Evolutionary conservation across 1,140 invertebrate species (phyloP), one percentile per base, ranked within the genome.

Genomic region (Neodiprion pinetum): DNA sequence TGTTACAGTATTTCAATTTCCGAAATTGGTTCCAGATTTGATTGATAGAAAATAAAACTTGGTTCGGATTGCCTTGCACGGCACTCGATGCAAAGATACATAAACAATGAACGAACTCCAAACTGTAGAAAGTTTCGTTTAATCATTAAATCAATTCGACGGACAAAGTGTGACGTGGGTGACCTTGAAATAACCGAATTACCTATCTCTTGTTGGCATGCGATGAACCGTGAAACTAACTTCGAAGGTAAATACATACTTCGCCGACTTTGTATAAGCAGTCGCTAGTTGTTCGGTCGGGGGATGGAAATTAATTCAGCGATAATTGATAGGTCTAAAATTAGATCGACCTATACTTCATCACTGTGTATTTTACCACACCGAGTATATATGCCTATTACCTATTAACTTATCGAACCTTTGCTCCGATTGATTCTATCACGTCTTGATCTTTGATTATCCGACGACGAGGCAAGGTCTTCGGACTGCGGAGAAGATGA

Each of bases 241-340:
- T 61, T 61, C 53, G 53, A 61, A 61, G 53, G 53, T 61, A 61
- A 61, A 61, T 61, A 40, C 28, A 40, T 40, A 61, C 53, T 61
- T 61, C 53, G n/a, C 53, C 11, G 53, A 61, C 53, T 61, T 61
- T 40, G 28, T 40, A 12, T 5, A 61, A 61, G 53, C n/a, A 14
- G 11, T 61, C 4, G 53, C 11, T 17, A 14, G 53, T 61, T 9
- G 28, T 40, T 40, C 2, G 28, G 2, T 2, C 5, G 28, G 28
- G n/a, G 53, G 53, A 61, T 40, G 28, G 28, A 61, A 12, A 61
- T 61, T 61, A 61, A 61, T 61, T 61, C 53, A 17, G n/a, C 53
- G 53, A 17, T 61, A 61, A 61, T 61, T 61, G 53, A 61, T 61
- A 61, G 53, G 11, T 61, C 53, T 61, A 61, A 61, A 61, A 61